These are phyloP conservation scores for Caenorhabditis auriculariae DNA, from an alignment of 2,888 invertebrate genomes.

Conservation along the genomic window DNA sequence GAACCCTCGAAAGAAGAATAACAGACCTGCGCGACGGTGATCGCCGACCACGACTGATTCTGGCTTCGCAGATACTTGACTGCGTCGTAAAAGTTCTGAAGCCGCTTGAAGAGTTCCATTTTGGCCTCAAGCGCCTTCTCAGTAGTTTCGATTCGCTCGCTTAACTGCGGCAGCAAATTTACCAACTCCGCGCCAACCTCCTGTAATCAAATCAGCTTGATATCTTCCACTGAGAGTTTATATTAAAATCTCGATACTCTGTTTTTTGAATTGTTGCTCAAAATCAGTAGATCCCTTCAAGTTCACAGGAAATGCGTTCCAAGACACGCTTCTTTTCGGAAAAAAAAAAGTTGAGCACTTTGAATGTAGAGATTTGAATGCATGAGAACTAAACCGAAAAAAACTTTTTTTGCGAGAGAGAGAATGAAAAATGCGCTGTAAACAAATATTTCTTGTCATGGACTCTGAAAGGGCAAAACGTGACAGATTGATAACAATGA, in stretches of 20 bases:
- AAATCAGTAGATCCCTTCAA: too few relatives aligned
- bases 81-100: conserved; percentile 57
- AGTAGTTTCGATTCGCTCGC: conserved; percentile 37
- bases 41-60: conserved; percentile 38
- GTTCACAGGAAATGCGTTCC: background rate
- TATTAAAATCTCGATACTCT: too few relatives aligned
- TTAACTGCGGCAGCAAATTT: conserved; percentile 9
- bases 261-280: too few relatives aligned
- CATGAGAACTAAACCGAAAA: background rate
- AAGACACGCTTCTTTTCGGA: too few relatives aligned
- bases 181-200: conserved; percentile 48
- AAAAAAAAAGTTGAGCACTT: background rate
- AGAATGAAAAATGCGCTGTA: background rate
- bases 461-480: too few relatives aligned
- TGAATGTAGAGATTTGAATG: background rate
- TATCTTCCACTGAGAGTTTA: too few relatives aligned
- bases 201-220: conserved; percentile 32
- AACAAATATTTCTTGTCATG: background rate
- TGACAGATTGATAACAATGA: too few relatives aligned
- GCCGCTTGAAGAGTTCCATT: conserved; percentile 49
- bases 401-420: background rate
- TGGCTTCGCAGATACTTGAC: conserved; percentile 37
- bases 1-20: too few relatives aligned
- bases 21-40: conserved; percentile 37
- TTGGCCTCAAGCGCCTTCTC: conserved; percentile 29